phyloP scores from a whole-genome alignment of 2,797 vertebrate genomes.

The Vipera latastei region DNA sequence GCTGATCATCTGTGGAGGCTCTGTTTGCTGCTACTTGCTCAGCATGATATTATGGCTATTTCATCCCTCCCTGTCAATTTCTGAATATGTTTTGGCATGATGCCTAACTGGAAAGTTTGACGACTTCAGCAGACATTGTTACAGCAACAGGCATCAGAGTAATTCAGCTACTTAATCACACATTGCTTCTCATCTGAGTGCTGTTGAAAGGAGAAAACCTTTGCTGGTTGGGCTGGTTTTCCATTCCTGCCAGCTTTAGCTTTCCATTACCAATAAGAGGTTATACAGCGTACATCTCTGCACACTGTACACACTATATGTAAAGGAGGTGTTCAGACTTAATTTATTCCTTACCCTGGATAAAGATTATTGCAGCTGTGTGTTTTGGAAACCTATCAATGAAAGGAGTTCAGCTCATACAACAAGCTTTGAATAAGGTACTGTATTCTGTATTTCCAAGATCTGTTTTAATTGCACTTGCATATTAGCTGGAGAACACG shows the following conservation, averaged over 20 bases:
- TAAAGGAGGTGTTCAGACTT: conserved; percentile 68
- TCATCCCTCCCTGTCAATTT: conserved; percentile 55
- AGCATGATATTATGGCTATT: conserved; percentile 44
- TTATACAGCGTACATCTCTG: conserved; percentile 61
- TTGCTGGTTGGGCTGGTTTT: conserved; percentile 65
- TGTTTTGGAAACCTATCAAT: conserved; percentile 73
- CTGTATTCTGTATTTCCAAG: conserved; percentile 71
- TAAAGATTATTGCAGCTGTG: conserved; percentile 74
- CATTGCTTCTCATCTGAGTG: conserved; percentile 57
- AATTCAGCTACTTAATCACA: conserved; percentile 50
- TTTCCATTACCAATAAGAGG: conserved; percentile 64
- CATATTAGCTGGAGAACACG: conserved; percentile 67
- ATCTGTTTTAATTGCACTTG: conserved; percentile 71
- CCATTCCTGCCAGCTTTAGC: conserved; percentile 60
- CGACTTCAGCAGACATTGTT: conserved; percentile 49
- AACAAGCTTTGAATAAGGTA: conserved; percentile 69
- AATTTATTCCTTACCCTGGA: conserved; percentile 73
- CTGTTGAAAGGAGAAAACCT: conserved; percentile 60
- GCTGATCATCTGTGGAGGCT: conserved; percentile 30
- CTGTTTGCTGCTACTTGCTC: conserved; percentile 48
- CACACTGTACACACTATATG: conserved; percentile 67
- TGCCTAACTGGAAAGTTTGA: conserved; percentile 46
- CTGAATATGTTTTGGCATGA: conserved; percentile 60
- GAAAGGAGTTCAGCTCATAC: conserved; percentile 69
- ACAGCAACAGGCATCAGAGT: conserved; percentile 57